phyloP scores from a whole-genome alignment of 2,113 vertebrate species.

The Sigmodon hispidus region DNA sequence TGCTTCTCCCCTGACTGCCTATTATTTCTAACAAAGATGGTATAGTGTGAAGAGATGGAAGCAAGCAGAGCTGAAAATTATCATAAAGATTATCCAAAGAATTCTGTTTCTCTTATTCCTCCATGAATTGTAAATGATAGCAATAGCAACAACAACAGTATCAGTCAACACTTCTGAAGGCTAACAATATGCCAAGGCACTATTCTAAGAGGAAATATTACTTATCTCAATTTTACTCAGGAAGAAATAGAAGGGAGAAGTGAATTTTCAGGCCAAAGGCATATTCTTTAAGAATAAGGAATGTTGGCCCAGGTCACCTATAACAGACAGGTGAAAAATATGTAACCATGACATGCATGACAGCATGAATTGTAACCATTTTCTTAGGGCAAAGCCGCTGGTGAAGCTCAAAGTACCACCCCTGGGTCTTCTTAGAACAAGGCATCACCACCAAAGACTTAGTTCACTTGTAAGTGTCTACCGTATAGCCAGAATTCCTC shows the following conservation, averaged over 20 bases:
- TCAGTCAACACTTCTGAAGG: not conserved
- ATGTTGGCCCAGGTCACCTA: too few species aligned
- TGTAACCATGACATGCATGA: too few species aligned
- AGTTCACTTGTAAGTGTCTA: not conserved
- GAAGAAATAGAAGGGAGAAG: not conserved
- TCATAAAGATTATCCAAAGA: not conserved
- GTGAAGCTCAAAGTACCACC: not conserved
- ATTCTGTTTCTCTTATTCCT: not conserved
- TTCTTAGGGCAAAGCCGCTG: not conserved
- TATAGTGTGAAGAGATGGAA: not conserved
- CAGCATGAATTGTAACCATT: not conserved
- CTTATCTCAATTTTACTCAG: not conserved
- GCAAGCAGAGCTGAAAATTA: not conserved
- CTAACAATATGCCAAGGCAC: not conserved
- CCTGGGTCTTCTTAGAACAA: not conserved
- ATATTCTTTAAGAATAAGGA: not conserved
- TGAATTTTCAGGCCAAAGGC: not conserved
- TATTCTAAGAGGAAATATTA: not conserved
- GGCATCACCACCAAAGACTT: accelerated
- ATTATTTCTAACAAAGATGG: not conserved
- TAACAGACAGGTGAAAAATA: not conserved
- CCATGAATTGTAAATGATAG: not conserved
- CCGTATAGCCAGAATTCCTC: not conserved
- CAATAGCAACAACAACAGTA: not conserved
- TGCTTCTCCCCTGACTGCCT: not conserved